These are phyloP conservation scores for Netelia melanura DNA, from an alignment of 2,888 invertebrate genomes.

Conservation along the genomic window DNA sequence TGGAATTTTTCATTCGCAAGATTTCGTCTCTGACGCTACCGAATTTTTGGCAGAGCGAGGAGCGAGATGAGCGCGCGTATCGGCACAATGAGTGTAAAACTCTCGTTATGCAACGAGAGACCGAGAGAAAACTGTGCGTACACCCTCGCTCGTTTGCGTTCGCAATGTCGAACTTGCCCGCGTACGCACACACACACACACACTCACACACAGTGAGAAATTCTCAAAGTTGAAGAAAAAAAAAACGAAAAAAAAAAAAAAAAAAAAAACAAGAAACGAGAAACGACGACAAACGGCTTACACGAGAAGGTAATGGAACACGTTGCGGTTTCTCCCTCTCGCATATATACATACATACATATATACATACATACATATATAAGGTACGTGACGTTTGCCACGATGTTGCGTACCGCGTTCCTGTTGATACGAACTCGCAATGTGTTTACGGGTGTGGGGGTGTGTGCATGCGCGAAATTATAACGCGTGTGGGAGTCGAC, in stretches of 20 bases:
- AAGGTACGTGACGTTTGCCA: slow-evolving; percentile 59
- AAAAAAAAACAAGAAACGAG: slow-evolving; percentile 56
- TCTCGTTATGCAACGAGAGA: slow-evolving; percentile 67
- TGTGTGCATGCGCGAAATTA: slow-evolving; percentile 71
- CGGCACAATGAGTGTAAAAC: slow-evolving; percentile 68
- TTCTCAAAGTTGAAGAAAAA: slow-evolving; percentile 41
- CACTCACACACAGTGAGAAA: background rate
- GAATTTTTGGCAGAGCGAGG: slow-evolving; percentile 54
- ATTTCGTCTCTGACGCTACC: slow-evolving; percentile 25
- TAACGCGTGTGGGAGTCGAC: slow-evolving; percentile 77
- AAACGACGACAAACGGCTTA: slow-evolving; percentile 70
- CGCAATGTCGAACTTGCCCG: slow-evolving; percentile 34
- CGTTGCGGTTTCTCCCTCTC: slow-evolving; percentile 58
- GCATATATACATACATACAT: slow-evolving; percentile 1
- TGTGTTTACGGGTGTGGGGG: slow-evolving; percentile 1
- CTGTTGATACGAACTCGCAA: slow-evolving; percentile 19
- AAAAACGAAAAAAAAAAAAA: slow-evolving; percentile 43
- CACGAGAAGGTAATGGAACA: slow-evolving; percentile 73
- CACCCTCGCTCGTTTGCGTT: slow-evolving; percentile 51
- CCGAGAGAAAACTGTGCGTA: slow-evolving; percentile 27
- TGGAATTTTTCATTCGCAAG: slow-evolving; percentile 8
- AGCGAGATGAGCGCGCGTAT: slow-evolving; percentile 39
- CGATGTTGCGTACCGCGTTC: slow-evolving; percentile 42
- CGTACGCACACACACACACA: background rate
- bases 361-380: slow-evolving; percentile 15